Evolutionary conservation across 2,113 vertebrate genomes (phyloP), one percentile per base, ranked within the genome.

Genomic region (Callipepla squamata): DNA sequence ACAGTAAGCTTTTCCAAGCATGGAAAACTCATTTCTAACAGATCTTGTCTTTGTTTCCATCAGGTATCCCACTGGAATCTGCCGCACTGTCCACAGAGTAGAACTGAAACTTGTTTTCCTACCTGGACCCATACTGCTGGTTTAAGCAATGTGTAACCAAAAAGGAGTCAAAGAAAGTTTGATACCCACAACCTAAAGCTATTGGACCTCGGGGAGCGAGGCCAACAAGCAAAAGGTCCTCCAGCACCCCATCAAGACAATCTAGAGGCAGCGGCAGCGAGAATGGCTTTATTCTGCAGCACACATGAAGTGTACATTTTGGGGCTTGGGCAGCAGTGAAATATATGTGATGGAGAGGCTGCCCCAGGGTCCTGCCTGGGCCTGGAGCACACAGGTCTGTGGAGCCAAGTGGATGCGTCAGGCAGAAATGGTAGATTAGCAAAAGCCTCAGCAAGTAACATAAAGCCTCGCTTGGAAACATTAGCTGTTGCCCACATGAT

Each of bases 261-360:
- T 8, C 38, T n/a, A 12, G 17, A 55, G 67, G 30, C 9, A 17
- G 28, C 16, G 40, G 34, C 17, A 13, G 55, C 18, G 42, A 53
- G 53, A 73, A 28, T 0, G 3, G 53, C 75, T 47, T 34, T 8
- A 0, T 9, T 30, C 32, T 26, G 45, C 26, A 44, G 55, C 8
- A 0, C 53, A 1, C 0, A 15, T 7, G 14, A 67, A n/a, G 30
- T 2, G 23, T 45, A 25, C 0, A 1, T 34, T 5, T 6, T 7
- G 23, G 53, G 45, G 3, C 26, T 53, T 45, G 63, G 57, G n/a
- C 28, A 14, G 7, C 11, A 28, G 26, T 23, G 87, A 72, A 16
- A 72, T 28, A 3, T 1, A 11, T 8, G 57, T 17, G 74, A 53
- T 61, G 67, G 78, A 58, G 65, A 61, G 0, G 1, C 47, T 72